phyloP scores from a whole-genome alignment of 2,113 vertebrate genomes.

The Alethe diademata region DNA sequence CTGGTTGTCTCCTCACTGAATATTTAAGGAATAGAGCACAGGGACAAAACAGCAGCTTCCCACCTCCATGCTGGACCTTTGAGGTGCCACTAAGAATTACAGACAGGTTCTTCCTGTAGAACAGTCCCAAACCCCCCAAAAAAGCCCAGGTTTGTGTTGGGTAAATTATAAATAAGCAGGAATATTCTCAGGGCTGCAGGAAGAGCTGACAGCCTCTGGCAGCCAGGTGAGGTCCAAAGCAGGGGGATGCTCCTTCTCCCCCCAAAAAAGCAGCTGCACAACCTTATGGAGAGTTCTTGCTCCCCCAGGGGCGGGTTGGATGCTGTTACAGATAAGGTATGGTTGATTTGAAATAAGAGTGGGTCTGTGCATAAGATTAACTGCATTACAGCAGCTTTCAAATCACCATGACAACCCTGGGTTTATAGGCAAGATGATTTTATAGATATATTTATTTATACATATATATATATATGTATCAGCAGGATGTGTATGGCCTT shows the following conservation, averaged over 20 bases:
- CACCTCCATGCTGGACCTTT: background rate
- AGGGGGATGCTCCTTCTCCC: background rate
- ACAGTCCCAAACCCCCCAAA: background rate
- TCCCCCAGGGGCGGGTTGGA: background rate
- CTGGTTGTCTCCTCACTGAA: background rate
- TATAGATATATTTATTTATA: background rate
- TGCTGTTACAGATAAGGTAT: background rate
- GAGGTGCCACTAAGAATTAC: background rate
- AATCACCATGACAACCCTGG: constrained; percentile 40
- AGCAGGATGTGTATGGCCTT: background rate
- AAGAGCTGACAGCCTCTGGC: constrained; percentile 7
- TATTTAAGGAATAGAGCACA: background rate
- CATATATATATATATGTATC: background rate
- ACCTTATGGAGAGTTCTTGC: background rate
- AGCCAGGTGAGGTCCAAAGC: constrained; percentile 33
- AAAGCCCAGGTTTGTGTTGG: background rate
- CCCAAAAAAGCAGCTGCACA: background rate
- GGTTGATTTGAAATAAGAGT: background rate
- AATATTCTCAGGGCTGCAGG: background rate
- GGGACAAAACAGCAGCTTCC: background rate
- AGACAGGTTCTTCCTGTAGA: background rate
- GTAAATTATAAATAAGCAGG: background rate
- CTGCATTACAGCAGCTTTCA: constrained; percentile 42
- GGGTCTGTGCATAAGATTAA: constrained; percentile 12
- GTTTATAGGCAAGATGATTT: background rate